Percentiles rank a stretch among this genome's conserved stretches.
Evolutionary conservation across 2,888 invertebrate species (phyloP).

Genomic region (Tenthredo mesomela): DNA sequence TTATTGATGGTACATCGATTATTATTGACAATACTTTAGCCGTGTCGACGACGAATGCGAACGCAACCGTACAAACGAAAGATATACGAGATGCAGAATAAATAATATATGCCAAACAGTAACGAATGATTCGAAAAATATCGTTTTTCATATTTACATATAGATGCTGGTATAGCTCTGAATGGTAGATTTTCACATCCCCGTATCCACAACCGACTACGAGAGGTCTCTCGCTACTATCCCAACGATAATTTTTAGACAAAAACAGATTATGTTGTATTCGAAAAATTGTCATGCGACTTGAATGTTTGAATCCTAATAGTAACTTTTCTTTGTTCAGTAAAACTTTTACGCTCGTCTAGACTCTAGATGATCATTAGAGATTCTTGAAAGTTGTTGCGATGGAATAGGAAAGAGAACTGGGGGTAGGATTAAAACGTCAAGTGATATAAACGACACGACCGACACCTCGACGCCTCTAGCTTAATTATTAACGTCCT

Average conservation of each 20-base stretch:
- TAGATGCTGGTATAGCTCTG: constrained; percentile 57
- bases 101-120: constrained; percentile 68
- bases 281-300: background rate
- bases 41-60: constrained; percentile 25
- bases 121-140: constrained; percentile 66
- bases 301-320: background rate
- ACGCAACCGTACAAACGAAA: constrained; percentile 55
- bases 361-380: background rate
- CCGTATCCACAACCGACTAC: background rate
- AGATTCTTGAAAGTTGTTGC: constrained; percentile 15
- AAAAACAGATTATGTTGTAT: background rate
- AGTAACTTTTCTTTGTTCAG: background rate
- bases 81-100: constrained; percentile 63
- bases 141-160: constrained; percentile 62
- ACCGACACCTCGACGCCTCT: constrained; percentile 16
- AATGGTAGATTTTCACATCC: constrained; percentile 20
- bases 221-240: background rate
- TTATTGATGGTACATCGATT: constrained; percentile 53
- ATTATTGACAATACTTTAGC: constrained; percentile 62
- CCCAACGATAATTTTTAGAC: constrained; percentile 14
- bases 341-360: background rate
- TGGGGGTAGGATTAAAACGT: constrained; percentile 30
- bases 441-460: constrained; percentile 1
- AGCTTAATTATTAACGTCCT: constrained; percentile 48
- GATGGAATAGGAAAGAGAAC: constrained; percentile 14